Percentiles rank a stretch among this genome's conserved stretches.
phyloP scores from a whole-genome alignment of 1,140 invertebrate species.

The Megathymus violae region DNA sequence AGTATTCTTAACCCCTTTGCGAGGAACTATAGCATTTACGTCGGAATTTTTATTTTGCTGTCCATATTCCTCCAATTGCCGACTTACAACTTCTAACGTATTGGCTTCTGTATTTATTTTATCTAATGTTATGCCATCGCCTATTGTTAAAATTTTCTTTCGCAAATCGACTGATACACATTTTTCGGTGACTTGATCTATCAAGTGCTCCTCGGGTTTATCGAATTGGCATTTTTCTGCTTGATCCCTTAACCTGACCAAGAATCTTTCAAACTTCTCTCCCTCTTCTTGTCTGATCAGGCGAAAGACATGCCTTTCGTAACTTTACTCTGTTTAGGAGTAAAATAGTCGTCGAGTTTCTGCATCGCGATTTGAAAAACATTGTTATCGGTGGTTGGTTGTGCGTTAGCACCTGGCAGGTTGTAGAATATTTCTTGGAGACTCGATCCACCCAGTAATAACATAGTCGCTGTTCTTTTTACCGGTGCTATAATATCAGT shows the following conservation, averaged over 20 bases:
- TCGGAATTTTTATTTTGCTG: conserved; percentile 26
- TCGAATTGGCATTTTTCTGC: conserved; percentile 43
- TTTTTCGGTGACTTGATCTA: conserved; percentile 46
- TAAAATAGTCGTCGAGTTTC: conserved; percentile 45
- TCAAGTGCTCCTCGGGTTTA: conserved; percentile 34
- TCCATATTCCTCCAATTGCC: conserved; percentile 40
- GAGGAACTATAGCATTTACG: conserved; percentile 20
- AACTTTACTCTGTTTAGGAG: conserved; percentile 31
- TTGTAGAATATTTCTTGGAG: conserved; percentile 46
- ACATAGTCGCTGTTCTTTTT: conserved; percentile 40
- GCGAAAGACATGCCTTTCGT: conserved; percentile 20
- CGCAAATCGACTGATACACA: conserved; percentile 35
- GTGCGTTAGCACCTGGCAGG: conserved; percentile 40
- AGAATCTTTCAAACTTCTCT: conserved; percentile 44
- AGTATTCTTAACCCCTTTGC: neutral
- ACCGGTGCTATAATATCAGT: conserved; percentile 8
- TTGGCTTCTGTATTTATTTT: conserved; percentile 41
- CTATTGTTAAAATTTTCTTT: conserved; percentile 24
- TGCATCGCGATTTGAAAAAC: conserved; percentile 42
- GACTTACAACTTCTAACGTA: conserved; percentile 39
- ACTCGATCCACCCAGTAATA: conserved; percentile 34
- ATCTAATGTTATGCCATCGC: conserved; percentile 10
- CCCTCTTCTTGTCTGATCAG: conserved; percentile 34
- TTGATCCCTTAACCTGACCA: conserved; percentile 40
- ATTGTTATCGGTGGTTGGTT: conserved; percentile 11